phyloP scores from a whole-genome alignment of 1,140 invertebrate genomes.

The Microplitis demolitor region DNA sequence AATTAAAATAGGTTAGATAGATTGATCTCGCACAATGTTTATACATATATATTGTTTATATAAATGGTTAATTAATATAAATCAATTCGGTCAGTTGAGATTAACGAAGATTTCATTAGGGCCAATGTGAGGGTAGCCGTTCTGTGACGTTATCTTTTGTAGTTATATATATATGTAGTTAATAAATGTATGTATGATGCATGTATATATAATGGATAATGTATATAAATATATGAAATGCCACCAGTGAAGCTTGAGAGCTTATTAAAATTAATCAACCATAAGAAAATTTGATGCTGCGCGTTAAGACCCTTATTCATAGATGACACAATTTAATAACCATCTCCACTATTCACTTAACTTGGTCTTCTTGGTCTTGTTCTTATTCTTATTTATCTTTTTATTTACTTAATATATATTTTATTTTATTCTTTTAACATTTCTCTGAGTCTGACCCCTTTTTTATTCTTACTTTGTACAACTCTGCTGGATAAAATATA shows the following conservation, averaged over 20 bases:
- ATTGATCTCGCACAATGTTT: neutral
- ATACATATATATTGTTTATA: neutral
- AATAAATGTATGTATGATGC: neutral
- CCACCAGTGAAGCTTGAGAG: too few species aligned
- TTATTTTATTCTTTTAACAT: neutral
- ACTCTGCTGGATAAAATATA: neutral
- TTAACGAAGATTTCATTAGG: slow-evolving; percentile 53
- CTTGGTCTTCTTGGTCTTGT: neutral
- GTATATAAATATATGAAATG: slow-evolving; percentile 8
- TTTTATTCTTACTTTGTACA: slow-evolving; percentile 35
- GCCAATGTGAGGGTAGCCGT: slow-evolving; percentile 38
- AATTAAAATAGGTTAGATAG: slow-evolving; percentile 10
- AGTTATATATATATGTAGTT: slow-evolving; percentile 3
- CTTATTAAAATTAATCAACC: slow-evolving; percentile 49
- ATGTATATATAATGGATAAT: neutral
- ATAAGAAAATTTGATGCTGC: slow-evolving; percentile 53
- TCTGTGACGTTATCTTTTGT: too few species aligned
- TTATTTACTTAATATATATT: neutral
- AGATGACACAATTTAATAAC: slow-evolving; percentile 58
- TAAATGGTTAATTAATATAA: slow-evolving; percentile 29
- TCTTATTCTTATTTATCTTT: neutral
- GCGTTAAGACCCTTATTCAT: slow-evolving; percentile 50
- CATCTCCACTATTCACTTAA: neutral
- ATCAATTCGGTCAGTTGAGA: slow-evolving; percentile 38
- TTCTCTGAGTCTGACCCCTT: neutral